phyloP scores from a whole-genome alignment of 2,797 vertebrate species.

The Denticeps clupeoides region DNA sequence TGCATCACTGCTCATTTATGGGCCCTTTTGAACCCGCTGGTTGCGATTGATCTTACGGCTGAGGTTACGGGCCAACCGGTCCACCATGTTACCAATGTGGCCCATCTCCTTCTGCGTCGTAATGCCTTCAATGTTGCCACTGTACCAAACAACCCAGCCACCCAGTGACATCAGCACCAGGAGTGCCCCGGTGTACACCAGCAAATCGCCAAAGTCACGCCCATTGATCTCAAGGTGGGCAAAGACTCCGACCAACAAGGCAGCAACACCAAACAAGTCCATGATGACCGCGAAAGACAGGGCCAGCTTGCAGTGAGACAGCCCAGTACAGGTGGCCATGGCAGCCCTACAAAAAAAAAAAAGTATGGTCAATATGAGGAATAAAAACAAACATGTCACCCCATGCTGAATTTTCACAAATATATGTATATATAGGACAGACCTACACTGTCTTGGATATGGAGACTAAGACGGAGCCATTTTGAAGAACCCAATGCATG shows the following conservation, averaged over 20 bases:
- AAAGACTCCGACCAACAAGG: slow-evolving; percentile 73
- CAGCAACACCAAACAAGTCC: slow-evolving; percentile 64
- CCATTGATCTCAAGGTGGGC: slow-evolving; percentile 62
- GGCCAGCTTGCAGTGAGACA: slow-evolving; percentile 72
- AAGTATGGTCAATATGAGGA: too few species aligned
- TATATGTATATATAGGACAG: too few species aligned
- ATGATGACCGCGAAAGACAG: slow-evolving; percentile 68
- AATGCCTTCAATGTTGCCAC: slow-evolving; percentile 77
- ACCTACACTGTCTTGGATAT: too few species aligned
- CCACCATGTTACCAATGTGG: slow-evolving; percentile 62
- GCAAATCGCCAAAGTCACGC: slow-evolving; percentile 73
- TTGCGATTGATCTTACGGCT: slow-evolving; percentile 57
- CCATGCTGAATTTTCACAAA: too few species aligned
- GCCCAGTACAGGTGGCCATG: slow-evolving; percentile 41
- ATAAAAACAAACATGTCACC: too few species aligned
- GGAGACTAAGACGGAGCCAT: too few species aligned
- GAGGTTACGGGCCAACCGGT: slow-evolving; percentile 69
- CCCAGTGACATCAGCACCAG: slow-evolving; percentile 71
- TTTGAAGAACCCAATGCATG: too few species aligned
- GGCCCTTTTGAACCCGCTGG: slow-evolving; percentile 26
- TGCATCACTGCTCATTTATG: slow-evolving; percentile 21
- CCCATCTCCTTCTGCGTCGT: slow-evolving; percentile 59
- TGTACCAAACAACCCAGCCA: slow-evolving; percentile 86
- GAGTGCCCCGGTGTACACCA: slow-evolving; percentile 75
- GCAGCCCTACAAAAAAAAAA: background rate